Evolutionary conservation across 2,113 vertebrate genomes (phyloP).

Genomic region (Notarius quadriscutis): DNA sequence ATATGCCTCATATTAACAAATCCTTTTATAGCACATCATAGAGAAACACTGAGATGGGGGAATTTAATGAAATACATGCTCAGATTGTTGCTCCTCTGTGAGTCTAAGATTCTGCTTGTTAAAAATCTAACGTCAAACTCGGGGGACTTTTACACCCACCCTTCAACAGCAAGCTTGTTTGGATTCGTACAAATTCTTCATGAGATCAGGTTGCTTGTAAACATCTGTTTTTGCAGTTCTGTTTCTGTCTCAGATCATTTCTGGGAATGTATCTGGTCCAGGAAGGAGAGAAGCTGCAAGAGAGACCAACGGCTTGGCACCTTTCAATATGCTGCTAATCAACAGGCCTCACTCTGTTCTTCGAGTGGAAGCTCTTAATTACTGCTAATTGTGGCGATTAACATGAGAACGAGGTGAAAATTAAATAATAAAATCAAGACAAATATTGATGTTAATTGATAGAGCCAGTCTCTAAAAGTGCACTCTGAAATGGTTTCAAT

Average conservation of each 20-base stretch:
- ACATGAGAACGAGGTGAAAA: slow-evolving; percentile 81
- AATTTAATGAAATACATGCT: slow-evolving; percentile 46
- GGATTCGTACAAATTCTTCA: slow-evolving; percentile 9
- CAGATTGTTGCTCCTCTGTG: slow-evolving; percentile 34
- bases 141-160: slow-evolving; percentile 21
- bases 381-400: slow-evolving; percentile 87
- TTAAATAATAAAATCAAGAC: slow-evolving; percentile 69
- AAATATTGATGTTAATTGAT: slow-evolving; percentile 75
- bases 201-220: neutral
- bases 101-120: slow-evolving; percentile 34
- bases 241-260: neutral
- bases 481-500: slow-evolving; percentile 62
- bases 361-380: slow-evolving; percentile 78
- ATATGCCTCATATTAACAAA: slow-evolving; percentile 54
- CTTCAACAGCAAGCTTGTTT: slow-evolving; percentile 8
- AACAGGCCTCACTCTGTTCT: slow-evolving; percentile 41
- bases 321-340: slow-evolving; percentile 54
- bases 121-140: slow-evolving; percentile 33
- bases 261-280: neutral
- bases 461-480: slow-evolving; percentile 55
- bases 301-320: slow-evolving; percentile 26
- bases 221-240: neutral
- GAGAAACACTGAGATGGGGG: slow-evolving; percentile 39
- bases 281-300: slow-evolving; percentile 3
- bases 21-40: slow-evolving; percentile 48